Conservation (phyloP, 2,888 invertebrate genomes). For the Oegoconia quadripuncta region DNA sequence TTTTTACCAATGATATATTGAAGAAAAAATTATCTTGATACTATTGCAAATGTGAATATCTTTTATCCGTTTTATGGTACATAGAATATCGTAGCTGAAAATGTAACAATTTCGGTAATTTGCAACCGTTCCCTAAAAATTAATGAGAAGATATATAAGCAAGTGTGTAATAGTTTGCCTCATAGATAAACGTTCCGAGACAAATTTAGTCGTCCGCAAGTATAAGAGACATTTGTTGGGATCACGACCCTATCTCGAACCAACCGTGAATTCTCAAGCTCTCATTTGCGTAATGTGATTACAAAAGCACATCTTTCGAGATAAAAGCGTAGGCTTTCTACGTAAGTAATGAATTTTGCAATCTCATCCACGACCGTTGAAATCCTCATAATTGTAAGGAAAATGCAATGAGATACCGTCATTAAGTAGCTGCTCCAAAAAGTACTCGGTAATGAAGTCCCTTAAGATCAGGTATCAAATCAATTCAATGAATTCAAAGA, state of each 20-base stretch:
- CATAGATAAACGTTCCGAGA: slow-evolving; percentile 40
- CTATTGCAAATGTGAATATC: too few relatives aligned
- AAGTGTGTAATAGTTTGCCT: slow-evolving; percentile 4
- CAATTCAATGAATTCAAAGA: too few relatives aligned
- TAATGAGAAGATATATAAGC: too few relatives aligned
- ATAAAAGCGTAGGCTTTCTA: slow-evolving; percentile 70
- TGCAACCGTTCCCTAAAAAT: too few relatives aligned
- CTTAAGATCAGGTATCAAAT: too few relatives aligned
- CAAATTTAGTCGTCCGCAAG: slow-evolving; percentile 54
- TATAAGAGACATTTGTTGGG: slow-evolving; percentile 66
- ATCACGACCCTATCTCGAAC: slow-evolving; percentile 68
- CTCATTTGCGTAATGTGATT: slow-evolving; percentile 78
- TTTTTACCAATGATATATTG: too few relatives aligned
- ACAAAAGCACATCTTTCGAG: slow-evolving; percentile 76
- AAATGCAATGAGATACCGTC: slow-evolving; percentile 15
- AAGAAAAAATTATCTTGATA: too few relatives aligned
- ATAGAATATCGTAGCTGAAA: too few relatives aligned
- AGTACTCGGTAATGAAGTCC: too few relatives aligned
- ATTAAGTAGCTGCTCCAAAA: slow-evolving; percentile 22
- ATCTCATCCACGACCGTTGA: slow-evolving; percentile 50
- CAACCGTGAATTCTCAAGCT: slow-evolving; percentile 67
- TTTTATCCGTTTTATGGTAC: too few relatives aligned
- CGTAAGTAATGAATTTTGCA: slow-evolving; percentile 73
- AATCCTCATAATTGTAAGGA: slow-evolving; percentile 54
- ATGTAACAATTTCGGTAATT: too few relatives aligned